A percentile compares a stretch with the other conserved stretches of the same genome.
Conservation (phyloP, 1,140 invertebrate genomes). For the Leguminivora glycinivorella region DNA sequence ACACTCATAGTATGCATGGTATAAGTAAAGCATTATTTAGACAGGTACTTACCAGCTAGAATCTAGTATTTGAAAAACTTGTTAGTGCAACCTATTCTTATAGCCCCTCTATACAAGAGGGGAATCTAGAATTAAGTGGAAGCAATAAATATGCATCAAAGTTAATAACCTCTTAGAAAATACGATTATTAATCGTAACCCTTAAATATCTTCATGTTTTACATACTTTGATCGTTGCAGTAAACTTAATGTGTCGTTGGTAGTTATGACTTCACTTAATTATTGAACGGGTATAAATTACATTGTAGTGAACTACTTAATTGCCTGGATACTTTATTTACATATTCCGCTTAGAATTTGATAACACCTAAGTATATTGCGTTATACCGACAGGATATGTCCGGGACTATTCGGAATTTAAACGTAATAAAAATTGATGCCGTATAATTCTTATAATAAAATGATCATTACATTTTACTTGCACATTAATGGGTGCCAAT, state of each 20-base stretch:
- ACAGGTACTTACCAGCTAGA: neutral
- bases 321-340: conserved; percentile 1
- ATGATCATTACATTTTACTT: too few species aligned
- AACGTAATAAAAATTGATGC: too few species aligned
- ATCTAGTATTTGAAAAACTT: neutral
- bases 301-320: conserved; percentile 8
- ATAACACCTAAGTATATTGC: neutral
- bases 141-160: neutral
- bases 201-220: neutral
- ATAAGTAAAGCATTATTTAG: conserved; percentile 35
- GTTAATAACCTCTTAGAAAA: neutral
- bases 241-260: neutral
- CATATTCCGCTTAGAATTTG: conserved; percentile 4
- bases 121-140: neutral
- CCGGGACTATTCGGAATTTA: neutral
- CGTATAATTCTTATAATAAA: too few species aligned
- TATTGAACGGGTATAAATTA: neutral
- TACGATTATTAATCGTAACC: neutral
- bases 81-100: neutral
- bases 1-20: conserved; percentile 33
- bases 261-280: conserved; percentile 12
- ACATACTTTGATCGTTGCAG: neutral
- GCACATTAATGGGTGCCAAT: too few species aligned
- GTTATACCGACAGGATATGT: neutral
- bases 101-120: too few species aligned